phyloP scores from a whole-genome alignment of 2,797 vertebrate species.

The Oreortyx pictus region DNA sequence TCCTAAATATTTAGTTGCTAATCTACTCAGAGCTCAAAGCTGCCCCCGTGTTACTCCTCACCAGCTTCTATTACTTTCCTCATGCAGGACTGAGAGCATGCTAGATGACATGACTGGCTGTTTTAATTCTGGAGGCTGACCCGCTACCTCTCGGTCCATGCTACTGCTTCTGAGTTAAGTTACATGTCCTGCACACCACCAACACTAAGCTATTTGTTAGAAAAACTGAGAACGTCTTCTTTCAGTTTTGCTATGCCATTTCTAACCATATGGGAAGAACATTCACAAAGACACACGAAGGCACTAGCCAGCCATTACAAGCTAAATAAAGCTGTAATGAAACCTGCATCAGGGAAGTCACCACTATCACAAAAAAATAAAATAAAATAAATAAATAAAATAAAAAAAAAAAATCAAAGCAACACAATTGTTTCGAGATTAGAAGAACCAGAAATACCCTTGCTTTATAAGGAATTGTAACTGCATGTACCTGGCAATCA shows the following conservation, averaged over 20 bases:
- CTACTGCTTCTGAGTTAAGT: not conserved
- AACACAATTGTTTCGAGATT: not conserved
- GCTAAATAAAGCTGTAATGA: slow-evolving; percentile 42
- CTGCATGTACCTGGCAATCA: not conserved
- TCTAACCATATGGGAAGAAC: slow-evolving; percentile 11
- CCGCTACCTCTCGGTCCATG: not conserved
- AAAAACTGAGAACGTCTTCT: not conserved
- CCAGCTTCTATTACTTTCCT: not conserved
- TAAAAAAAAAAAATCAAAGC: not conserved
- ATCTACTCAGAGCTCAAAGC: not conserved
- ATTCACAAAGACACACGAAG: not conserved
- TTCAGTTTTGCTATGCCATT: not conserved
- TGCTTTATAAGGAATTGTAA: not conserved
- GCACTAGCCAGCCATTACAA: not conserved
- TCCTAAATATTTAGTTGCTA: not conserved
- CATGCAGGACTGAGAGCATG: not conserved
- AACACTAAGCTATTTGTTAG: not conserved
- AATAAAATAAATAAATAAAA: no score
- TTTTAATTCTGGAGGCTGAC: not conserved
- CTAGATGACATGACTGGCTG: not conserved
- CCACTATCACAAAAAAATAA: not conserved
- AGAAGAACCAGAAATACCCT: not conserved
- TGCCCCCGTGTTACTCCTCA: not conserved
- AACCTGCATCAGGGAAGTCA: slow-evolving; percentile 16
- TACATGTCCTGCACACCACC: not conserved